Evolutionary conservation across 1,140 invertebrate genomes (phyloP).

Genomic region (Antheraea pernyi): DNA sequence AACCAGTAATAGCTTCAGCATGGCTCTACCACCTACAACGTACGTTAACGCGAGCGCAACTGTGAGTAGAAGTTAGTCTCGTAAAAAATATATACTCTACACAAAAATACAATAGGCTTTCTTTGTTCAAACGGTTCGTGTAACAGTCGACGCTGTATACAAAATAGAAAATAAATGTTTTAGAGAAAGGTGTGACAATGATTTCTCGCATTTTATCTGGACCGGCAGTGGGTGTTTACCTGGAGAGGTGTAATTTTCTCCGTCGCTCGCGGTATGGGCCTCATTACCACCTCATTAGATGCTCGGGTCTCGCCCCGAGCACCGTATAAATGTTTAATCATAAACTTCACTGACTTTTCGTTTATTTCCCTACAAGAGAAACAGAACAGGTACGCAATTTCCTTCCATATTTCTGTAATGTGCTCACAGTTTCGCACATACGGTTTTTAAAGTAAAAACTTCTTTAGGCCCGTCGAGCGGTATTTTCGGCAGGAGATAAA

Average conservation of each 20-base stretch:
- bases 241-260: neutral
- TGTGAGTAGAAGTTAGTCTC: no score
- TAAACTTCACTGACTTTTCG: neutral
- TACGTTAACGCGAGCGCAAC: no score
- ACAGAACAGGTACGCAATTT: neutral
- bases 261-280: neutral
- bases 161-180: neutral
- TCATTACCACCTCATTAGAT: neutral
- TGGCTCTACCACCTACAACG: no score
- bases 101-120: neutral
- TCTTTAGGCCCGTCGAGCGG: no score
- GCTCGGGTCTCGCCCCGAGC: neutral
- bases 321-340: neutral
- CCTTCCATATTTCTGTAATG: neutral
- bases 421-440: no score
- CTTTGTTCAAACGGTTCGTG: neutral
- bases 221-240: neutral
- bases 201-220: neutral
- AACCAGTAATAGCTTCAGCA: no score
- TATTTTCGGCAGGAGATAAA: no score
- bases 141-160: neutral
- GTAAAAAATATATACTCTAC: no score
- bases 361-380: neutral
- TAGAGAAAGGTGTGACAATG: neutral
- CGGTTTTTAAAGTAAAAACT: no score